Evolutionary conservation across 2,888 invertebrate species (phyloP).

Genomic region (Drosophila birchii): DNA sequence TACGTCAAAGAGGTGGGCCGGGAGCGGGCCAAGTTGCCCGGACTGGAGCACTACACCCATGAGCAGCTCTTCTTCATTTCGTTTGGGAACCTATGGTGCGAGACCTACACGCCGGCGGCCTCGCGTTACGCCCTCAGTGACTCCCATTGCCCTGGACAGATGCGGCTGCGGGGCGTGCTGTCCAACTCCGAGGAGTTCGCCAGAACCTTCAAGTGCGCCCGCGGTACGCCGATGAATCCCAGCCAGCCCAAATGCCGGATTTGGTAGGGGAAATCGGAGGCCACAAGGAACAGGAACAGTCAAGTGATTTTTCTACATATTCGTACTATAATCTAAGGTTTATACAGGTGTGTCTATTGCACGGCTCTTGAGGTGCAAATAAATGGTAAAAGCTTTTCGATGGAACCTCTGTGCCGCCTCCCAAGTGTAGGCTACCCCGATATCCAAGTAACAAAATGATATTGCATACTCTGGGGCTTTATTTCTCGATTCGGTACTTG

Average conservation of each 20-base stretch:
- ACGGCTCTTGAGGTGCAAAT: slow-evolving; percentile 46
- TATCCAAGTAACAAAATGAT: too few species aligned
- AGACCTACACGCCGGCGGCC: slow-evolving; percentile 88
- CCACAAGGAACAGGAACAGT: slow-evolving; percentile 34
- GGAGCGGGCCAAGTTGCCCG: slow-evolving; percentile 88
- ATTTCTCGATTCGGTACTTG: slow-evolving; percentile 11
- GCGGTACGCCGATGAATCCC: slow-evolving; percentile 87
- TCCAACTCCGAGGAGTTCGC: slow-evolving; percentile 91
- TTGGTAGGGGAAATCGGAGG: slow-evolving; percentile 83
- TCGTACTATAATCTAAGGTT: slow-evolving; percentile 17
- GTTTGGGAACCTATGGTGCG: slow-evolving; percentile 95
- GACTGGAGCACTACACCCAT: slow-evolving; percentile 89
- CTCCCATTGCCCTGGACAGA: slow-evolving; percentile 90
- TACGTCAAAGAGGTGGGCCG: slow-evolving; percentile 87
- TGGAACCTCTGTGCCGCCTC: slow-evolving; percentile 8
- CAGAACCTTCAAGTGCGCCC: slow-evolving; percentile 87
- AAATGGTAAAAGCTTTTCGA: slow-evolving; percentile 36
- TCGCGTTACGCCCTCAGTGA: slow-evolving; percentile 88
- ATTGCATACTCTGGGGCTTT: slow-evolving; percentile 47
- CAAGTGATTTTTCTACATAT: slow-evolving; percentile 69
- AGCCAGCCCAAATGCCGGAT: slow-evolving; percentile 85
- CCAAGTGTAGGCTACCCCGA: slow-evolving; percentile 42
- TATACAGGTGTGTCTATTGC: slow-evolving; percentile 50
- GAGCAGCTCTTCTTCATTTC: slow-evolving; percentile 93
- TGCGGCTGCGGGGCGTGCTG: slow-evolving; percentile 89